phyloP scores from a whole-genome alignment of 2,888 invertebrate genomes.

The Caenorhabditis wallacei region DNA sequence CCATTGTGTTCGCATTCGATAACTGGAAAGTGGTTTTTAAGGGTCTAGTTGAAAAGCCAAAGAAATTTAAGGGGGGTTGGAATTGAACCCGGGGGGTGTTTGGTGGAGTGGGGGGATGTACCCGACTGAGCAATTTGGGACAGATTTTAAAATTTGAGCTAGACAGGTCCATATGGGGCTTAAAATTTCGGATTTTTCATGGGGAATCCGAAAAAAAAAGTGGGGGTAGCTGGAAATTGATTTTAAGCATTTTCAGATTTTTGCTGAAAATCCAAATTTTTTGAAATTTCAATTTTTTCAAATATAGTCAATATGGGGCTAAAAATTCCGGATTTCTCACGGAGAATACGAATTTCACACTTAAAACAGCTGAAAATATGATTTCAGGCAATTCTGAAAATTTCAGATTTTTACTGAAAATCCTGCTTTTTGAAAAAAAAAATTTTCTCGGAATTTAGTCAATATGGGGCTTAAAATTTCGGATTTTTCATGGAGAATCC shows the following conservation, averaged over 20 bases:
- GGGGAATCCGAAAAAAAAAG: background rate
- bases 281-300: background rate
- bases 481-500: background rate
- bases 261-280: background rate
- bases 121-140: no score
- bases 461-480: background rate
- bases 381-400: no score
- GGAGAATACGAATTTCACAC: background rate
- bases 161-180: background rate
- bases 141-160: background rate
- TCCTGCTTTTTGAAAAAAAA: no score
- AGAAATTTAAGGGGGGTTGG: background rate
- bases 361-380: background rate
- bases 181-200: background rate
- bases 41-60: background rate
- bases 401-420: no score
- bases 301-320: background rate
- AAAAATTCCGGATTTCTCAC: background rate
- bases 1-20: constrained; percentile 66
- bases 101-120: no score
- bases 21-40: constrained; percentile 48
- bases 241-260: no score
- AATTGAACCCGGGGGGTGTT: background rate
- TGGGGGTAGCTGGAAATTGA: background rate
- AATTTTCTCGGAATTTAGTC: background rate